Conservation (phyloP, 2,888 invertebrate genomes). For the Macroteleia sp. region DNA sequence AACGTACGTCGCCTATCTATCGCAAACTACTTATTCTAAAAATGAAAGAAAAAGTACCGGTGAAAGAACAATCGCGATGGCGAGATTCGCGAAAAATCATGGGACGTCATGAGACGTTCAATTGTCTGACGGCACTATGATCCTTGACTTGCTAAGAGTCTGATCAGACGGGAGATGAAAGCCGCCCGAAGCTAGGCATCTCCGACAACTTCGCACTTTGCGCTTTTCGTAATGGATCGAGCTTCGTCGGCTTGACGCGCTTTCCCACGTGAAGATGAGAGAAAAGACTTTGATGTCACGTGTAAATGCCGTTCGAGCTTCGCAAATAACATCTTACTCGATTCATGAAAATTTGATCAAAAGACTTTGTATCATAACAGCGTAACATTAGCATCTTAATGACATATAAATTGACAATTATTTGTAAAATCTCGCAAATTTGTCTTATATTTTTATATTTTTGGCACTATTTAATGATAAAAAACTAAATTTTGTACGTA, state of each 20-base stretch:
- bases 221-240: conserved; percentile 50
- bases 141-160: conserved; percentile 37
- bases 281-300: conserved; percentile 16
- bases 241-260: conserved; percentile 25
- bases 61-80: background rate
- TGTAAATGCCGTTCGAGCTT: conserved; percentile 9
- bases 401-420: background rate
- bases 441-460: conserved; percentile 35
- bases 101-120: conserved; percentile 18
- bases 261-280: conserved; percentile 26
- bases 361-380: background rate
- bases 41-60: conserved; percentile 5
- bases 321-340: conserved; percentile 3
- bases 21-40: conserved; percentile 33
- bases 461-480: background rate
- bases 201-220: conserved; percentile 47
- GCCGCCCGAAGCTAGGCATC: conserved; percentile 39
- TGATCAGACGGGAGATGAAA: conserved; percentile 49
- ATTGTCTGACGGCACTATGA: conserved; percentile 29
- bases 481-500: conserved; percentile 20
- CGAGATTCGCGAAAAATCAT: background rate
- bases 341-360: background rate
- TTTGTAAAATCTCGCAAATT: conserved; percentile 18
- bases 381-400: conserved; percentile 2
- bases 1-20: conserved; percentile 33